phyloP scores from a whole-genome alignment of 1,140 invertebrate genomes.

The Sycobia sp. region DNA sequence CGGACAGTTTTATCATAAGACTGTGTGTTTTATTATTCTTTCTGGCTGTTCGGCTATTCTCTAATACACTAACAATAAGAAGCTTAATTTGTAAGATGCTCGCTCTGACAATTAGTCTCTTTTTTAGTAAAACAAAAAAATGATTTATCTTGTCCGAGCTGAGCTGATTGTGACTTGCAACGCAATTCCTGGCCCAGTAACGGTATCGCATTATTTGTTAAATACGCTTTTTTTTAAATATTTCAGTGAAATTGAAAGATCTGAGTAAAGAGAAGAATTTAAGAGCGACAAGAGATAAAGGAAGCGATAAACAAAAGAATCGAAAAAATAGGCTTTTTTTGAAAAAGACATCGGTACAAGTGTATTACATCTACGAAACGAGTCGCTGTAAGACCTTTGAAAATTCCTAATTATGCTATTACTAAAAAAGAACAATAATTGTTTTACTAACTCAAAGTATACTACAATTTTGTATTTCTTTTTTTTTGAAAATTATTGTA shows the following conservation, averaged over 20 bases:
- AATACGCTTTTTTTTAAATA: conserved; percentile 17
- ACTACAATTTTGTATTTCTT: conserved; percentile 8
- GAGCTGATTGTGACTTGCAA: conserved; percentile 64
- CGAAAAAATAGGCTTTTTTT: conserved; percentile 18
- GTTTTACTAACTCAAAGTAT: conserved; percentile 4
- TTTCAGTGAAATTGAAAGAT: conserved; percentile 20
- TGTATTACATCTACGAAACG: conserved; percentile 22
- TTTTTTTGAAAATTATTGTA: conserved; percentile 9
- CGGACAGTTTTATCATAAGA: conserved; percentile 39
- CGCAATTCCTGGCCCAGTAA: conserved; percentile 62
- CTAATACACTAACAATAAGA: conserved; percentile 59
- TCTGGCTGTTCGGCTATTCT: conserved; percentile 47
- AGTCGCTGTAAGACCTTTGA: conserved; percentile 31
- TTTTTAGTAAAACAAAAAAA: conserved; percentile 46
- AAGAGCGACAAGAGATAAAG: conserved; percentile 16
- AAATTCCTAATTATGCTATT: conserved; percentile 20
- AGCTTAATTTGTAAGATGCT: conserved; percentile 58
- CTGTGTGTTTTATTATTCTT: conserved; percentile 38
- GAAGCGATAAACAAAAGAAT: background rate
- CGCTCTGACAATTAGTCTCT: conserved; percentile 58
- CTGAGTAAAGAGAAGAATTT: conserved; percentile 25
- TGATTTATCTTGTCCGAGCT: conserved; percentile 58
- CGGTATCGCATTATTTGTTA: conserved; percentile 38
- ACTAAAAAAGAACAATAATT: conserved; percentile 11
- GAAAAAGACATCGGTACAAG: conserved; percentile 17